Percentiles rank a stretch among this genome's conserved stretches.
Evolutionary conservation across 2,797 vertebrate genomes (phyloP).

Genomic region (Galagoides demidoff): DNA sequence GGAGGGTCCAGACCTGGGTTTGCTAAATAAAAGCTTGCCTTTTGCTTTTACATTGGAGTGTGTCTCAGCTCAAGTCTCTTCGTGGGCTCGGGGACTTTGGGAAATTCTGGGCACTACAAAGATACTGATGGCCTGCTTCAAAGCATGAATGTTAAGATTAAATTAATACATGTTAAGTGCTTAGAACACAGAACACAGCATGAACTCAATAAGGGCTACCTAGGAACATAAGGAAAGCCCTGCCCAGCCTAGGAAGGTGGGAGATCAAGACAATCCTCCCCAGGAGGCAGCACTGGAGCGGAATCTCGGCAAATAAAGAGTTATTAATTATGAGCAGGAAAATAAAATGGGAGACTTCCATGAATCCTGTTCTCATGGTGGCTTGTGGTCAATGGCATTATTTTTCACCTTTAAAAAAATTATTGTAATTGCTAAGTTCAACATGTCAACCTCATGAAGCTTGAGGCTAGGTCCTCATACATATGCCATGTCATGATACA

Average conservation of each 20-base stretch:
- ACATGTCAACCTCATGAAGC: neutral
- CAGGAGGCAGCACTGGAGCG: neutral
- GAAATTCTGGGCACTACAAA: too few species aligned
- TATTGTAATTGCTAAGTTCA: neutral
- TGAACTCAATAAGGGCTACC: accelerated
- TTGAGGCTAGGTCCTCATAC: neutral
- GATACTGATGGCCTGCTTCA: neutral
- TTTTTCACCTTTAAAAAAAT: neutral
- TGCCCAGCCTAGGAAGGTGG: accelerated
- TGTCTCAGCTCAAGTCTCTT: too few species aligned
- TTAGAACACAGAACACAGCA: neutral
- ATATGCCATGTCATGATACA: neutral
- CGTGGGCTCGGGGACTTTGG: too few species aligned
- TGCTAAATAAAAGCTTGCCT: too few species aligned
- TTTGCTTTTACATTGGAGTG: too few species aligned
- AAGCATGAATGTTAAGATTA: accelerated
- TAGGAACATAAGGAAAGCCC: accelerated
- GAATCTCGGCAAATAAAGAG: neutral
- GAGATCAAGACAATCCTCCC: neutral
- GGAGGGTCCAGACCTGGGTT: too few species aligned
- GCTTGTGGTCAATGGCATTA: neutral
- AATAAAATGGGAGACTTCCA: neutral
- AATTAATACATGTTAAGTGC: neutral
- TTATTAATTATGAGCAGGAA: neutral
- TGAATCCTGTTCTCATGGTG: neutral